phyloP scores from a whole-genome alignment of 2,113 vertebrate species.

The Percina caprodes region DNA sequence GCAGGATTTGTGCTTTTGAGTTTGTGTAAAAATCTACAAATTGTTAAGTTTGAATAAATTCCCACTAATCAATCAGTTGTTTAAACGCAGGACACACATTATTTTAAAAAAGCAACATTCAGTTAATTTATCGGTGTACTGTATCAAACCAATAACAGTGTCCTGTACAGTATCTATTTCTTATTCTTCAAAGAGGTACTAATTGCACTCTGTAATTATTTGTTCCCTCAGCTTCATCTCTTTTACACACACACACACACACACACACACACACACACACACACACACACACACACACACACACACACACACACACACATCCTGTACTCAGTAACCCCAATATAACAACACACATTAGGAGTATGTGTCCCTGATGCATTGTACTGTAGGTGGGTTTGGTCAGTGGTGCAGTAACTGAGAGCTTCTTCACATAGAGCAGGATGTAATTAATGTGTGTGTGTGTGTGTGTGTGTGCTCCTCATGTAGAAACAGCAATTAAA shows the following conservation, averaged over 20 bases:
- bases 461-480: background rate
- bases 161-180: background rate
- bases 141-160: background rate
- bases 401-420: slow-evolving; percentile 57
- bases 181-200: background rate
- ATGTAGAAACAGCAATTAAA: slow-evolving; percentile 54
- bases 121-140: background rate
- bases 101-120: background rate
- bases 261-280: background rate
- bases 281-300: slow-evolving; percentile 1
- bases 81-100: background rate
- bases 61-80: background rate
- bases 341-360: slow-evolving; percentile 15
- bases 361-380: slow-evolving; percentile 26
- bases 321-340: background rate
- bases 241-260: background rate
- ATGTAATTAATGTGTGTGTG: slow-evolving; percentile 49
- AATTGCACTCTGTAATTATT: background rate
- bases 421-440: slow-evolving; percentile 35
- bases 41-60: too few species aligned
- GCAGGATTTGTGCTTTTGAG: background rate
- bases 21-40: background rate
- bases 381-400: slow-evolving; percentile 37
- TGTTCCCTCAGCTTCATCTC: background rate
- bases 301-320: slow-evolving; percentile 8